Conservation (phyloP, 2,888 invertebrate genomes). For the Idaea biselata region DNA sequence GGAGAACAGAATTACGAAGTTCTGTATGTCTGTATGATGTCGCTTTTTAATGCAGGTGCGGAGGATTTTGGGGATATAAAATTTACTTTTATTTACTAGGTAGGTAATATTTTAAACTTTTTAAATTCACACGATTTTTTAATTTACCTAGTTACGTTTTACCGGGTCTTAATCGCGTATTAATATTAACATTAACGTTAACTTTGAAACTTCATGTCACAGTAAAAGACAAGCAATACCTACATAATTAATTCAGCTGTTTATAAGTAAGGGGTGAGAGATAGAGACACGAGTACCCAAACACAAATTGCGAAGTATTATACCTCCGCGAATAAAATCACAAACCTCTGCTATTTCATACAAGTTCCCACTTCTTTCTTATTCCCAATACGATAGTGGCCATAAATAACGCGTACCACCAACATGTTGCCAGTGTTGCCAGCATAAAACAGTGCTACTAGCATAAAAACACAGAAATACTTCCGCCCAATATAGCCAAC, state of each 20-base stretch:
- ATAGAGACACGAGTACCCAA: too few species aligned
- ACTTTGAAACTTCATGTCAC: too few species aligned
- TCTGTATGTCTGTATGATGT: not conserved
- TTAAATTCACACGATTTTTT: too few species aligned
- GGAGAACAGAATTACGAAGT: not conserved
- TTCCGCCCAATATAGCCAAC: not conserved
- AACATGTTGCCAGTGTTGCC: not conserved
- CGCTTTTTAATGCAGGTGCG: not conserved
- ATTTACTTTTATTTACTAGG: not conserved
- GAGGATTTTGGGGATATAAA: not conserved
- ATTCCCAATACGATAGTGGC: not conserved
- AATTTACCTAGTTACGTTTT: too few species aligned
- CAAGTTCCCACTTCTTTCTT: not conserved
- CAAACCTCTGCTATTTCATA: not conserved
- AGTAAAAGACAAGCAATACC: too few species aligned
- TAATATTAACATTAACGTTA: too few species aligned
- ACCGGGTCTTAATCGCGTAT: too few species aligned
- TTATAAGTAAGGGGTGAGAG: too few species aligned
- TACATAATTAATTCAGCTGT: too few species aligned
- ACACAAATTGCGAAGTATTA: too few species aligned
- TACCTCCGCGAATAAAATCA: not conserved
- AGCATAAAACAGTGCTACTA: not conserved
- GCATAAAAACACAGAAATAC: not conserved
- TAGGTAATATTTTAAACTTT: not conserved
- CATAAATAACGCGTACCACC: not conserved